Base-by-base conservation (phyloP, 2,888 invertebrate species). In the Xestobium rufovillosum region DNA sequence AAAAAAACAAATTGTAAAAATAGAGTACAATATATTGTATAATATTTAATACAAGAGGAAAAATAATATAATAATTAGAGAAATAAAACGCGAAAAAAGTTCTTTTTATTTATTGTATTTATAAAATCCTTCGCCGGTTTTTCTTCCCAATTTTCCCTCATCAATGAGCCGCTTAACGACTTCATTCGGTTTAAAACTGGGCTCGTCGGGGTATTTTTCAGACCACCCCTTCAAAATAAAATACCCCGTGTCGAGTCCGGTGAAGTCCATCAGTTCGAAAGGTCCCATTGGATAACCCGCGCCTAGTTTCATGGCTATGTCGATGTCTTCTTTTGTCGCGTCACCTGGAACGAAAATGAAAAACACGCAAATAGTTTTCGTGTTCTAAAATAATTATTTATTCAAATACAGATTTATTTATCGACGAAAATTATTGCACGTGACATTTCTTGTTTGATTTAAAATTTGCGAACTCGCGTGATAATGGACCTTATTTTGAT, bases 251-350 rank as follows among this genome's bases (percentile, higher is more conserved):
- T 91, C 91, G 9, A 84, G 67, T 0, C 90, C 90, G 1, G 86
- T 83, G 61, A 83, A 88, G 67, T 91, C 91, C 1, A 78, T 67
- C 34, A 91, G 65, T 62, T 90, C 87, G 43, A 92, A 73, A 0
- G 91, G 91, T 3, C 91, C 91, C 90, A 91, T 90, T 3, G 90
- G 90, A 63, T 88, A 78, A 1, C 85, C 83, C 9, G 88, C 87
- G 3, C 91, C 91, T 1, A 91, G 67, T 61, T 89, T 90, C 90
- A 91, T 90, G 0, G 88, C 90, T 6, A 73, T 79, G 55, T 92
- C 92, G 39, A 92, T 84, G 62, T 92, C 91, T 42, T 71, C 65
- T 0, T 80, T 74, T 3, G 79, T 71, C 1, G 82, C 82, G 60
- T 81, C 82, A 15, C 80, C 80, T 77, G 57, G 13, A 45, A 42